Conservation (phyloP, 2,113 vertebrate species). For the Hyla sarda region DNA sequence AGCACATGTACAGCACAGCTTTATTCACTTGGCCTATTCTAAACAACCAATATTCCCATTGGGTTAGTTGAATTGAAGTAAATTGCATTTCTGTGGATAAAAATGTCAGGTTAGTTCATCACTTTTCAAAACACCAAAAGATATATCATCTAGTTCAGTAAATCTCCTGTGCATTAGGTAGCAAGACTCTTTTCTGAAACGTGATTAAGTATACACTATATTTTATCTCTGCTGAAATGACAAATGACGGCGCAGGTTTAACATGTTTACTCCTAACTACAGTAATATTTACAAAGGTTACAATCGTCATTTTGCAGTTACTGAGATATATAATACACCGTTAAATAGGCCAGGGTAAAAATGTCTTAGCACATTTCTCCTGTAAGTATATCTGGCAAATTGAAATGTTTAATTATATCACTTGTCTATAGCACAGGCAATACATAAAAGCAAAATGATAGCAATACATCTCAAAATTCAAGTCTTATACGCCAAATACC, state of each 20-base stretch:
- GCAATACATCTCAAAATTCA: not conserved
- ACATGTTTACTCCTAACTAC: constrained; percentile 27
- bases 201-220: constrained; percentile 40
- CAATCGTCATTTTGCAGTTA: constrained; percentile 18
- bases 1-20: not conserved
- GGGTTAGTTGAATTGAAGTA: constrained; percentile 39
- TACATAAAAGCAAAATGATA: not conserved
- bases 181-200: constrained; percentile 26
- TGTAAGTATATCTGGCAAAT: not conserved
- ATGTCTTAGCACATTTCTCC: not conserved
- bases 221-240: constrained; percentile 50
- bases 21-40: not conserved
- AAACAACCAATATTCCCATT: constrained; percentile 35
- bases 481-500: too few species aligned
- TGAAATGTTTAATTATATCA: not conserved
- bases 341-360: not conserved
- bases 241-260: constrained; percentile 38
- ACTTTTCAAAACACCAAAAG: constrained; percentile 50
- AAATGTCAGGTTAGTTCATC: constrained; percentile 55
- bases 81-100: constrained; percentile 51
- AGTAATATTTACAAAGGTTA: constrained; percentile 40
- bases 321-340: not conserved
- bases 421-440: not conserved
- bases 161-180: constrained; percentile 56
- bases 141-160: constrained; percentile 53